Conservation (phyloP, 2,797 vertebrate species). For the Ctenopoma multispine region DNA sequence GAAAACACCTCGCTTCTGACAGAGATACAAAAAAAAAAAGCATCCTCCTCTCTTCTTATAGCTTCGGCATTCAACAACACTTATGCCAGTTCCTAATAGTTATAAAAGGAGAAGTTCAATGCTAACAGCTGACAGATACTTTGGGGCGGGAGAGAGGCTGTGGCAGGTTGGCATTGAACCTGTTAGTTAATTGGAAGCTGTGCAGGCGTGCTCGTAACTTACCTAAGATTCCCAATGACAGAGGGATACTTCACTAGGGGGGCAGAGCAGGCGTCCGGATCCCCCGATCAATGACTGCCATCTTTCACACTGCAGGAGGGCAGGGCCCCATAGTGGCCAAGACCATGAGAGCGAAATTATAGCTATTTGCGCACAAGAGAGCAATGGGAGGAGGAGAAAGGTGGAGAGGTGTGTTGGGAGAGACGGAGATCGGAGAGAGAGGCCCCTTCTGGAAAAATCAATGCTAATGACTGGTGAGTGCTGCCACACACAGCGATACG, state of each 20-base stretch:
- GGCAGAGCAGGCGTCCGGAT: conserved; percentile 48
- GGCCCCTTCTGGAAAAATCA: conserved; percentile 72
- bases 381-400: conserved; percentile 16
- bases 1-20: conserved; percentile 27
- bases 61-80: background rate
- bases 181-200: conserved; percentile 64
- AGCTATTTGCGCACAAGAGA: conserved; percentile 63
- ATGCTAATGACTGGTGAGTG: conserved; percentile 70
- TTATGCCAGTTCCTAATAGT: conserved; percentile 4
- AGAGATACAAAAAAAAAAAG: conserved; percentile 17
- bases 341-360: conserved; percentile 71
- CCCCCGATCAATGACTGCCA: conserved; percentile 71
- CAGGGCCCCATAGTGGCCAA: conserved; percentile 46
- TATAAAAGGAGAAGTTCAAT: conserved; percentile 26
- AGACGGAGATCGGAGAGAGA: conserved; percentile 25
- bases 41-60: background rate
- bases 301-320: conserved; percentile 67
- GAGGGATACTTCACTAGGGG: conserved; percentile 58
- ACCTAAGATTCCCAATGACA: conserved; percentile 76
- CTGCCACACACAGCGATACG: conserved; percentile 48
- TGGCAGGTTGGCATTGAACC: conserved; percentile 40
- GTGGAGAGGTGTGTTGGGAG: background rate
- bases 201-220: conserved; percentile 65
- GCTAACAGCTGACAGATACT: conserved; percentile 46
- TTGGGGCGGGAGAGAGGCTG: background rate